Evolutionary conservation across 2,113 vertebrate species (phyloP).

Genomic region (Brachirus orientalis): DNA sequence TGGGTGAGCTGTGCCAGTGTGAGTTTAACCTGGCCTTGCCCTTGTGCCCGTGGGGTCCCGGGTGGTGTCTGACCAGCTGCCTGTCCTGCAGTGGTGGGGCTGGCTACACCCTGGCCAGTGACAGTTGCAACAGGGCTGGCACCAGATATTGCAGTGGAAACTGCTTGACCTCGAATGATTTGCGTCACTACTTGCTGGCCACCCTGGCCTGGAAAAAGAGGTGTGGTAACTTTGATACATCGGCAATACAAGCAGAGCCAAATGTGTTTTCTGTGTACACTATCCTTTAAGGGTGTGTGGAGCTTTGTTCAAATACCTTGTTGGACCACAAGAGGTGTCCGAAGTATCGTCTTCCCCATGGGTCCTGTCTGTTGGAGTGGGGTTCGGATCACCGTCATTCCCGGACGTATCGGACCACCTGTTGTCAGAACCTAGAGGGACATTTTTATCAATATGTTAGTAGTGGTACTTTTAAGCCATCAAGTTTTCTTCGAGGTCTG

Average conservation of each 20-base stretch:
- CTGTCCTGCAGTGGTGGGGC: slow-evolving; percentile 72
- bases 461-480: slow-evolving; percentile 1
- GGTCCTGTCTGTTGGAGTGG: slow-evolving; percentile 88
- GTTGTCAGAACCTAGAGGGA: slow-evolving; percentile 84
- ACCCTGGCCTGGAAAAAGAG: slow-evolving; percentile 83
- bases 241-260: neutral
- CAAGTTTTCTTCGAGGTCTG: too few relatives aligned
- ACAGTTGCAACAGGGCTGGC: slow-evolving; percentile 73
- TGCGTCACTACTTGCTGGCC: slow-evolving; percentile 94
- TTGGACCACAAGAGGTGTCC: slow-evolving; percentile 92
- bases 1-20: slow-evolving; percentile 97
- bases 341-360: slow-evolving; percentile 91
- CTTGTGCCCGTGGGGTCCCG: slow-evolving; percentile 84
- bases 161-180: slow-evolving; percentile 91
- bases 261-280: neutral
- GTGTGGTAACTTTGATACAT: neutral
- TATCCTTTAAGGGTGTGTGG: neutral
- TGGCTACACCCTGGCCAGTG: slow-evolving; percentile 60
- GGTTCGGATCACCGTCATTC: slow-evolving; percentile 92
- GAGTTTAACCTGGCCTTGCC: slow-evolving; percentile 91
- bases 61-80: slow-evolving; percentile 64
- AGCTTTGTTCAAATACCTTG: slow-evolving; percentile 81
- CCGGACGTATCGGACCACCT: slow-evolving; percentile 89
- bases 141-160: slow-evolving; percentile 84
- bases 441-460: slow-evolving; percentile 2